Conservation (phyloP, 2,888 invertebrate genomes). For the Dyspetes luteomarginatus region DNA sequence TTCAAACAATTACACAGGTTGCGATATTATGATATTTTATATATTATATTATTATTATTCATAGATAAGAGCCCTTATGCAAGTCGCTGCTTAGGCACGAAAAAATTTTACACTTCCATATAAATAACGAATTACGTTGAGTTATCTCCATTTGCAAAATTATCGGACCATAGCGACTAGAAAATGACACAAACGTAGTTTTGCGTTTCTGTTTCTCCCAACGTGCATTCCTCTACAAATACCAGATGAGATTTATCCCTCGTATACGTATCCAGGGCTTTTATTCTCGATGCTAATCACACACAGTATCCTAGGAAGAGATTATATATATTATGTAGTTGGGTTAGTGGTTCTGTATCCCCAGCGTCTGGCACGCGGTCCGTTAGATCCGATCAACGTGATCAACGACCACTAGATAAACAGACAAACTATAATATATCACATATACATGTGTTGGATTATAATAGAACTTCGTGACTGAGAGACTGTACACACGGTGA, state of each 20-base stretch:
- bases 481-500: slow-evolving; percentile 18
- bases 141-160: slow-evolving; percentile 50
- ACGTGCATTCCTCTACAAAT: background rate
- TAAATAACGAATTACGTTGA: slow-evolving; percentile 55
- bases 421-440: slow-evolving; percentile 52
- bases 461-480: slow-evolving; percentile 55
- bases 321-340: background rate
- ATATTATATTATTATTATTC: no score
- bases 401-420: slow-evolving; percentile 61
- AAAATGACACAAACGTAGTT: background rate
- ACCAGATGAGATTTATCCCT: slow-evolving; percentile 3
- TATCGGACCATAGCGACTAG: background rate
- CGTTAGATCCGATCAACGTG: slow-evolving; percentile 63
- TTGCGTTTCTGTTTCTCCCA: background rate
- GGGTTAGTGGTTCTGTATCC: background rate
- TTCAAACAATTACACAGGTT: no score
- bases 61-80: no score
- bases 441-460: slow-evolving; percentile 45
- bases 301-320: slow-evolving; percentile 2
- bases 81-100: background rate
- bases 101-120: background rate
- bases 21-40: no score
- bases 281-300: background rate
- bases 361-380: slow-evolving; percentile 46
- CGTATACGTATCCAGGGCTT: background rate